Evolutionary conservation across 2,113 vertebrate species (phyloP).

Genomic region (Eptesicus fuscus): DNA sequence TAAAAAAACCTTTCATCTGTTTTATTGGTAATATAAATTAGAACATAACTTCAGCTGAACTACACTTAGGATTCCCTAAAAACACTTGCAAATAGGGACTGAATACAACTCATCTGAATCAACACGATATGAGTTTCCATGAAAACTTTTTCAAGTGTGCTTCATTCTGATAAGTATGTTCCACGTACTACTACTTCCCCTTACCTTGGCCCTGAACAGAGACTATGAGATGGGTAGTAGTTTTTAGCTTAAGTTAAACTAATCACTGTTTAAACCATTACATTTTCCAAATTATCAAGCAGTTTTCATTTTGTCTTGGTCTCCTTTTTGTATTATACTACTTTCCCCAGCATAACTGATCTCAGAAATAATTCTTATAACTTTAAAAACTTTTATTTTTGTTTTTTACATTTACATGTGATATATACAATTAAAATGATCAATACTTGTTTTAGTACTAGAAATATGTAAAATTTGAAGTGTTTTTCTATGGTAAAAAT

Average conservation of each 20-base stretch:
- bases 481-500: constrained; percentile 1
- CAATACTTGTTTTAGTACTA: not conserved
- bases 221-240: not conserved
- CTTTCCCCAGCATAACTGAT: not conserved
- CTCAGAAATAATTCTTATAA: constrained; percentile 15
- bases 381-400: not conserved
- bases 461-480: not conserved
- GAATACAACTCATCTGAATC: not conserved
- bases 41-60: not conserved
- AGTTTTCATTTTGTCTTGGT: not conserved
- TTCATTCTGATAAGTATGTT: constrained; percentile 20
- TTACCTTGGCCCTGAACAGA: not conserved
- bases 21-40: constrained; percentile 38
- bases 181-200: not conserved
- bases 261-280: constrained; percentile 23
- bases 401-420: constrained; percentile 13
- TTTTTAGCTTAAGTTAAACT: constrained; percentile 14
- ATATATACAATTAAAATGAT: constrained; percentile 12
- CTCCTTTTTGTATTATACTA: not conserved
- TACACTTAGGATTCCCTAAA: not conserved
- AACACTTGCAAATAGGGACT: not conserved
- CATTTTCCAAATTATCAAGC: not conserved
- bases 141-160: constrained; percentile 4
- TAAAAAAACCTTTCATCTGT: not conserved
- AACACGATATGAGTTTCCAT: not conserved